Conservation (phyloP, 2,797 vertebrate species). For the Coilia nasus region DNA sequence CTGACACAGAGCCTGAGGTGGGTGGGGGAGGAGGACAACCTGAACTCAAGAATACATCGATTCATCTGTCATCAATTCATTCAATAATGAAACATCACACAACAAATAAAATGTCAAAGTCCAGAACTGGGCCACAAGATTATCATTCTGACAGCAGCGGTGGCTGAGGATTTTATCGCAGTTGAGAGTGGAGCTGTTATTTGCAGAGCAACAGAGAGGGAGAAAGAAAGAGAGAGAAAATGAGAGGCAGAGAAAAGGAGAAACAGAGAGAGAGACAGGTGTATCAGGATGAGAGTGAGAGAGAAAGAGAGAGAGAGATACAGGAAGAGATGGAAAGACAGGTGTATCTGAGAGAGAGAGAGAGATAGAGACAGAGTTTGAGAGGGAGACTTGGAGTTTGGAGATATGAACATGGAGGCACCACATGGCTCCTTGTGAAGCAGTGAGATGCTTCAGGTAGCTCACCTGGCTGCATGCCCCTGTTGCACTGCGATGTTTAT, state of each 20-base stretch:
- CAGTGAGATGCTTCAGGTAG: conserved; percentile 8
- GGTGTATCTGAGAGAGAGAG: too few species aligned
- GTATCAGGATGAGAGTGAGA: too few species aligned
- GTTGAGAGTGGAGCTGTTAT: background rate
- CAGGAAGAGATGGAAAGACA: too few species aligned
- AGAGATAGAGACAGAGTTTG: too few species aligned
- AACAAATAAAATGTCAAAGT: background rate
- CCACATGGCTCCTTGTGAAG: conserved; percentile 13
- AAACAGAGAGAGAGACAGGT: too few species aligned
- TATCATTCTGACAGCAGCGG: background rate
- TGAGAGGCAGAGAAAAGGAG: too few species aligned
- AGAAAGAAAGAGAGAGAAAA: too few species aligned
- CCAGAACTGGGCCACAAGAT: background rate
- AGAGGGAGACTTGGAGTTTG: background rate
- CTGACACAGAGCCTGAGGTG: too few species aligned
- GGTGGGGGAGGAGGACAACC: background rate
- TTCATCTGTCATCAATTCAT: background rate
- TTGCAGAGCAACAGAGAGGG: background rate
- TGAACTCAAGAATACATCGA: background rate
- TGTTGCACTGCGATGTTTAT: conserved; percentile 5
- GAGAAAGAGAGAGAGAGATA: too few species aligned
- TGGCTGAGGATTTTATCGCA: background rate
- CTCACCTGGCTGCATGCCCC: background rate
- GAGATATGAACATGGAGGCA: conserved; percentile 5
- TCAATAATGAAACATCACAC: background rate